phyloP scores from a whole-genome alignment of 2,113 vertebrate genomes.

The Bothrops jararaca region DNA sequence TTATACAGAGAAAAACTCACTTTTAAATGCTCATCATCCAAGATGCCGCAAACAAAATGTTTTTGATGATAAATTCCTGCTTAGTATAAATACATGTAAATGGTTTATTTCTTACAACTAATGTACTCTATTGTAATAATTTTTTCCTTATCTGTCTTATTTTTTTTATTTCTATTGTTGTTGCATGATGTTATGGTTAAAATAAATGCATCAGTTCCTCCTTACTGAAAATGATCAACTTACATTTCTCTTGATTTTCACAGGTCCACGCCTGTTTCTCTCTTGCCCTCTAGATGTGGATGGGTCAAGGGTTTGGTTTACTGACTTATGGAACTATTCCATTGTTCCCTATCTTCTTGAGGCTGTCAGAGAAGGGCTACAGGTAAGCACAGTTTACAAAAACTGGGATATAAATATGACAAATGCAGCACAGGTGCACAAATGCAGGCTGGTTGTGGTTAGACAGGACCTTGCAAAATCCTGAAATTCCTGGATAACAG shows the following conservation, averaged over 20 bases:
- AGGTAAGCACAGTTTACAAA: conserved; percentile 74
- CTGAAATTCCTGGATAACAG: not conserved
- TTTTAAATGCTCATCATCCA: not conserved
- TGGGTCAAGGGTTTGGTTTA: conserved; percentile 97
- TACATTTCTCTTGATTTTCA: conserved; percentile 7
- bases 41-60: not conserved
- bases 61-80: not conserved
- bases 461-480: not conserved
- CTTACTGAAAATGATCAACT: not conserved
- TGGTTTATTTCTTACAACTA: not conserved
- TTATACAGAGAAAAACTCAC: not conserved
- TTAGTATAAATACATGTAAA: not conserved
- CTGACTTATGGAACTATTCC: conserved; percentile 98
- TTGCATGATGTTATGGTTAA: not conserved
- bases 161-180: not conserved
- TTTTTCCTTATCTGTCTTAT: not conserved
- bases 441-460: not conserved
- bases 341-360: conserved; percentile 97
- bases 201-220: not conserved
- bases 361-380: conserved; percentile 94
- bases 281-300: conserved; percentile 97
- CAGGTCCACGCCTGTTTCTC: conserved; percentile 94
- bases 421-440: not conserved
- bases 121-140: not conserved
- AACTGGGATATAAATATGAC: not conserved